Evolutionary conservation across 1,140 invertebrate genomes (phyloP), one percentile per base, ranked within the genome.

Genomic region (Archivesica marissinica): DNA sequence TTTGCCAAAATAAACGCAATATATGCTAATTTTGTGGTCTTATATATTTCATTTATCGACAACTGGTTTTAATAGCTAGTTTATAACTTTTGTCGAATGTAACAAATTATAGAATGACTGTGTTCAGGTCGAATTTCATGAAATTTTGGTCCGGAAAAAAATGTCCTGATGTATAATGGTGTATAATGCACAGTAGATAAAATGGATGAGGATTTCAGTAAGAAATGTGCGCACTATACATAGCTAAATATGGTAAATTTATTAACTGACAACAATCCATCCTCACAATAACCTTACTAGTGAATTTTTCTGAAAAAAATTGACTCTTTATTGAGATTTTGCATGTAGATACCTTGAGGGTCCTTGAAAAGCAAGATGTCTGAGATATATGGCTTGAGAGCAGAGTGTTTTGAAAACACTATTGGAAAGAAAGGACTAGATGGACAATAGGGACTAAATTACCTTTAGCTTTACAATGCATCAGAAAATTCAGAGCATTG

Each of bases 361-460:
- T 74, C 44, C 23, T 50, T 41, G 50, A 74, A 74, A 9, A 74
- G 13, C 11, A 28, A 74, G 6, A 25, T 76, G 23, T 74, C 70
- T 25, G 28, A 15, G 4, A 74, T 74, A 50, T 47, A 74, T 74
- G 17, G 35, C n/a, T 74, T 47, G 50, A 74, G 28, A 2, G 28
- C 23, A 13, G 70, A 74, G 2, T 74, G 2, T 28, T 30, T 50
- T 17, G 23, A 50, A 74, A 39, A 47, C 7, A 28, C n/a, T 2
- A 28, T 9, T 28, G 56, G 64, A n/a, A 39, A 70, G 38, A 81
- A 81, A 11, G 61, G 78, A 33, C 41, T 61, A 2, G 78, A 81
- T 6, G 56, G 33, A 61, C 64, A 81, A 52, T 68, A 52, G 20
- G 79, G 79, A 82, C 28, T 25, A 81, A 52, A 15, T 41, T 81